Evolutionary conservation across 2,888 invertebrate genomes (phyloP).

Genomic region (Xanthorhoe spadicearia): DNA sequence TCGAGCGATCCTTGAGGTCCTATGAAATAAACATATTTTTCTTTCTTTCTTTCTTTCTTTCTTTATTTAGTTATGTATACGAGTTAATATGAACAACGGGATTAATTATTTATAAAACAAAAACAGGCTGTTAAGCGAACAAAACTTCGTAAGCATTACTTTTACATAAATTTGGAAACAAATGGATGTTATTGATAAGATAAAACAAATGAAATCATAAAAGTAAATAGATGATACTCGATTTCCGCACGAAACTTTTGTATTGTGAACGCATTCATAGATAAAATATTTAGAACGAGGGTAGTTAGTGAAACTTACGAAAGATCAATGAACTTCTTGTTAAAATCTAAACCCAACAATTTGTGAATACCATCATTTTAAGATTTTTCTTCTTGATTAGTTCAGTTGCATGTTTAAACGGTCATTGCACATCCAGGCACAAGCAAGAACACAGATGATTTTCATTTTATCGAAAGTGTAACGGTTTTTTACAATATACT

Average conservation of each 20-base stretch:
- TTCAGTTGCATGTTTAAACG: constrained; percentile 50
- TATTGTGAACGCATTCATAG: constrained; percentile 13
- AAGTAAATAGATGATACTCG: neutral
- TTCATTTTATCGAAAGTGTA: constrained; percentile 50
- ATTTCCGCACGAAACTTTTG: constrained; percentile 17
- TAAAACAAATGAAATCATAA: no score
- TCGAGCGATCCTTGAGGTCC: no score
- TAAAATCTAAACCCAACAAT: neutral
- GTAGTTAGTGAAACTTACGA: constrained; percentile 3
- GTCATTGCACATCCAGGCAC: constrained; percentile 70
- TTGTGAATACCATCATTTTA: constrained; percentile 50
- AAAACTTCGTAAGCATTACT: no score
- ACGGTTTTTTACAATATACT: constrained; percentile 47
- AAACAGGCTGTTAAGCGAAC: neutral
- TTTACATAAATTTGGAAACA: no score
- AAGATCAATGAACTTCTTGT: constrained; percentile 21
- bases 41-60: no score
- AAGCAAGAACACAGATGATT: constrained; percentile 61
- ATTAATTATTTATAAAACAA: neutral
- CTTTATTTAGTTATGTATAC: no score
- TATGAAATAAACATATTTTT: no score
- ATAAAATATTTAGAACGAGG: constrained; percentile 9
- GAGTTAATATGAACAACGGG: neutral
- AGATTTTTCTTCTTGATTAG: constrained; percentile 22
- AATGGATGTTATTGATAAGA: neutral